These are phyloP conservation scores for Strigops habroptila DNA, from an alignment of 2,113 vertebrate genomes.

Conservation along the genomic window DNA sequence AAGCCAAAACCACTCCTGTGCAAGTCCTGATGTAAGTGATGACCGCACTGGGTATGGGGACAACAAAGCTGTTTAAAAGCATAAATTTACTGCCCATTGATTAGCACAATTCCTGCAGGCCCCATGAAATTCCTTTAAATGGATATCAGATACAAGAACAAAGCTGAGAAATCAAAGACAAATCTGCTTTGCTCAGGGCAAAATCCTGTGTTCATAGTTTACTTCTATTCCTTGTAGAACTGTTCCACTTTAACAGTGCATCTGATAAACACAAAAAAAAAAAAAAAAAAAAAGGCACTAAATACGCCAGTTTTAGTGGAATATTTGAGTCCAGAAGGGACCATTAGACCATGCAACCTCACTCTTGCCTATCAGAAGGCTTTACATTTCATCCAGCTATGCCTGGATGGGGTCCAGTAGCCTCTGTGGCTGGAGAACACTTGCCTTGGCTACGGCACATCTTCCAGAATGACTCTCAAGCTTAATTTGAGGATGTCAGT, in stretches of 20 bases:
- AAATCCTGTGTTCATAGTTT: neutral
- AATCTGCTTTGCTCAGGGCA: neutral
- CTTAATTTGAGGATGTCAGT: neutral
- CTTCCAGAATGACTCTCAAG: constrained; percentile 11
- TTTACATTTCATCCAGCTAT: neutral
- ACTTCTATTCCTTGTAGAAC: neutral
- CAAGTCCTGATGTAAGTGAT: constrained; percentile 3
- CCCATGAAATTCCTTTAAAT: constrained; percentile 40
- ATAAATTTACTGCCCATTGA: constrained; percentile 41
- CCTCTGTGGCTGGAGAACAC: neutral
- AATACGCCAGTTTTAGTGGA: neutral
- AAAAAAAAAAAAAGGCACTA: neutral
- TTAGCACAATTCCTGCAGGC: constrained; percentile 42
- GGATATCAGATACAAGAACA: constrained; percentile 48
- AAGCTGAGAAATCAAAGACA: constrained; percentile 12
- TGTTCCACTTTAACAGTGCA: neutral
- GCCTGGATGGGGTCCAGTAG: neutral
- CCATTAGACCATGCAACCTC: neutral
- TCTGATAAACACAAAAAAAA: neutral
- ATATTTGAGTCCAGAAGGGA: neutral
- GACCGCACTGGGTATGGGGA: neutral
- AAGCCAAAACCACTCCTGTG: neutral
- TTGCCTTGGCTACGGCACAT: constrained; percentile 5
- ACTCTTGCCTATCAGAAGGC: neutral
- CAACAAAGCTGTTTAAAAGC: constrained; percentile 3